Evolutionary conservation across 2,113 vertebrate genomes (phyloP).

Genomic region (Pelobates fuscus): DNA sequence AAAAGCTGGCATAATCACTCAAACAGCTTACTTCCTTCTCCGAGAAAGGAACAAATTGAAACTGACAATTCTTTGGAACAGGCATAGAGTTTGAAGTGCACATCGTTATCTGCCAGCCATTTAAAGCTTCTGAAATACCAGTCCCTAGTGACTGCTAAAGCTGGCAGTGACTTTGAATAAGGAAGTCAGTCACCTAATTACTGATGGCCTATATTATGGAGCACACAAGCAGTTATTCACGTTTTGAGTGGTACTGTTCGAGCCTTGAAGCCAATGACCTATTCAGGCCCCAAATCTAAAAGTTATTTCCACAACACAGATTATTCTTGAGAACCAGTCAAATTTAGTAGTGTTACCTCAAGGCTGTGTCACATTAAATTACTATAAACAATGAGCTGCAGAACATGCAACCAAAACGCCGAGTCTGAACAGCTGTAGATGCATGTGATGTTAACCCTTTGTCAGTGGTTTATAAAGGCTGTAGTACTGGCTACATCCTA

Average conservation of each 20-base stretch:
- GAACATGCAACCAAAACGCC: too few relatives aligned
- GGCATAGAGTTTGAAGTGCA: constrained; percentile 43
- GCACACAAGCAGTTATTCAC: constrained; percentile 6
- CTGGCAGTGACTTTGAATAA: constrained; percentile 51
- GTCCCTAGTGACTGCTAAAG: constrained; percentile 52
- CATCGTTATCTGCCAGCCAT: constrained; percentile 52
- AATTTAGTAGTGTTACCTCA: background rate
- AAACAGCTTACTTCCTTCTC: constrained; percentile 50
- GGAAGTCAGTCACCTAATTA: constrained; percentile 50
- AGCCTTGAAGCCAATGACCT: constrained; percentile 46
- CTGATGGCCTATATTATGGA: constrained; percentile 51
- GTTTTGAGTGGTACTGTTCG: constrained; percentile 36
- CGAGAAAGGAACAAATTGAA: constrained; percentile 56
- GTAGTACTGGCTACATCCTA: too few relatives aligned
- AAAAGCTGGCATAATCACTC: background rate
- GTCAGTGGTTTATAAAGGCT: too few relatives aligned
- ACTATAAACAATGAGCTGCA: too few relatives aligned
- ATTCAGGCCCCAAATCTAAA: constrained; percentile 25
- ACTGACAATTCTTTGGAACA: constrained; percentile 59
- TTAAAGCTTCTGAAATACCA: constrained; percentile 45
- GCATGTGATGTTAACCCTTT: too few relatives aligned
- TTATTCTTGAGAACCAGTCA: constrained; percentile 15
- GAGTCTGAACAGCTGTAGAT: too few relatives aligned
- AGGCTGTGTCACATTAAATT: constrained; percentile 5
- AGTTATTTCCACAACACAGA: constrained; percentile 21